A percentile compares a stretch with the other conserved stretches of the same genome.
These are phyloP conservation scores for Apolygus lucorum DNA, from an alignment of 1,140 invertebrate species.

Conservation along the genomic window DNA sequence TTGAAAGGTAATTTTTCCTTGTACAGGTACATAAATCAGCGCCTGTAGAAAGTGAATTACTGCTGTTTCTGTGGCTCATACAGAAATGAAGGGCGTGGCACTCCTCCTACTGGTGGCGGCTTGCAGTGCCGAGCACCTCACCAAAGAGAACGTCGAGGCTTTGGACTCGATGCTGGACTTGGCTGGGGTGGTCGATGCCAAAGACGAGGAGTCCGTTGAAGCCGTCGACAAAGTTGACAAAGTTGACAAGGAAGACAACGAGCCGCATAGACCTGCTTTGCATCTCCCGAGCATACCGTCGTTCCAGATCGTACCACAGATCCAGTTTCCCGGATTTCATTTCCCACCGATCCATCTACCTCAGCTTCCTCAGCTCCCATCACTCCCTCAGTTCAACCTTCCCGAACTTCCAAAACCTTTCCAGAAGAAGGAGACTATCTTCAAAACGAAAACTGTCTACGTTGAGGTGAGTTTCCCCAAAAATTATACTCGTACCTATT, in stretches of 20 bases:
- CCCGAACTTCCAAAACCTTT: background rate
- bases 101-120: too few relatives aligned
- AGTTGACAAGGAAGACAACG: background rate
- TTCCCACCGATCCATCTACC: background rate
- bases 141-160: too few relatives aligned
- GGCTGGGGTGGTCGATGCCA: too few relatives aligned
- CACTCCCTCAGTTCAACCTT: background rate
- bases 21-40: too few relatives aligned
- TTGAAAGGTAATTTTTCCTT: too few relatives aligned
- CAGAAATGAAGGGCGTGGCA: too few relatives aligned
- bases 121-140: too few relatives aligned
- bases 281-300: conserved; percentile 3
- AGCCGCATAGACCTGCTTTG: background rate
- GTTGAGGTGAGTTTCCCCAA: conserved; percentile 26
- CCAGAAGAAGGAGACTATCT: background rate
- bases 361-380: background rate
- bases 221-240: too few relatives aligned
- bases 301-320: background rate
- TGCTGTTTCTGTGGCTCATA: too few relatives aligned
- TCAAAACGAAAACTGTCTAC: conserved; percentile 23
- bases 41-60: too few relatives aligned
- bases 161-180: too few relatives aligned
- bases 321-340: background rate
- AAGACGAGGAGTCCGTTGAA: too few relatives aligned
- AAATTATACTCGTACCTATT: background rate